Conservation (phyloP, 2,888 invertebrate species). For the Drosophila austrosaltans region DNA sequence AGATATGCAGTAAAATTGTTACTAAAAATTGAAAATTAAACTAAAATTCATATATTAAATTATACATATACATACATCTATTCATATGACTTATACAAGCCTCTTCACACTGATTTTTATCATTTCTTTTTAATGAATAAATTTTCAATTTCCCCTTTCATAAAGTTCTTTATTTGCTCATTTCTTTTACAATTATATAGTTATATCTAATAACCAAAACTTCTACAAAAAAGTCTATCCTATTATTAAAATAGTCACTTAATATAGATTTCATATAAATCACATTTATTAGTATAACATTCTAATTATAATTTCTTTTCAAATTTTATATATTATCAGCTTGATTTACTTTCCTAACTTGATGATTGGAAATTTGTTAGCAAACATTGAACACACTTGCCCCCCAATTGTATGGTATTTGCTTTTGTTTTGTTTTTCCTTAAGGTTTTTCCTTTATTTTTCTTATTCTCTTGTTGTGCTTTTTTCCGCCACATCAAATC, state of each 20-base stretch:
- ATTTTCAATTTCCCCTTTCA: too few species aligned
- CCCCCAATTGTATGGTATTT: neutral
- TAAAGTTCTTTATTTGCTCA: too few species aligned
- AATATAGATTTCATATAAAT: too few species aligned
- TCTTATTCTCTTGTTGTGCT: constrained; percentile 1
- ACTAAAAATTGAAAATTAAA: too few species aligned
- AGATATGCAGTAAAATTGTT: too few species aligned
- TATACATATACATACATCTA: too few species aligned
- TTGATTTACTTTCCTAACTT: neutral
- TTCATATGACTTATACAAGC: too few species aligned
- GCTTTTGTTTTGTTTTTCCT: neutral
- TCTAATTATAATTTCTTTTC: neutral
- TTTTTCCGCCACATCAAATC: constrained; percentile 27
- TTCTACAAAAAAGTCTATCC: neutral
- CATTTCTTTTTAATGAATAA: too few species aligned
- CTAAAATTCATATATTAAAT: too few species aligned
- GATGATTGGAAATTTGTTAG: neutral
- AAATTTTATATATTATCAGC: neutral
- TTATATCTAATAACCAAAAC: neutral
- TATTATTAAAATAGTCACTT: neutral
- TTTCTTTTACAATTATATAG: too few species aligned
- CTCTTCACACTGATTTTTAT: too few species aligned
- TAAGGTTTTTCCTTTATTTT: constrained; percentile 9
- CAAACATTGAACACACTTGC: neutral
- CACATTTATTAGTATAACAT: neutral